Evolutionary conservation across 2,888 invertebrate genomes (phyloP).

Genomic region (Diaphora mendica): DNA sequence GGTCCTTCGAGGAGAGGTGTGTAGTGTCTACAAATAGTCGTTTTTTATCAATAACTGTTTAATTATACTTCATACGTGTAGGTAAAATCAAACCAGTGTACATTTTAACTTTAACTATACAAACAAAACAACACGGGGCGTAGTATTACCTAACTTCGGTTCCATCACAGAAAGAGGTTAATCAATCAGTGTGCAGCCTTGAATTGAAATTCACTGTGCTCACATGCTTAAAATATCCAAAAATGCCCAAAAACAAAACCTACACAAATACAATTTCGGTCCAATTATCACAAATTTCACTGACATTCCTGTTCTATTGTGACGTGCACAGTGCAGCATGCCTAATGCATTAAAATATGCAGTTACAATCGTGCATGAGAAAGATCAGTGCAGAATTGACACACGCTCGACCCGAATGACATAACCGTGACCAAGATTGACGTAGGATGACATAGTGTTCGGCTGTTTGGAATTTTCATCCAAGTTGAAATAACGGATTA

Average conservation of each 20-base stretch:
- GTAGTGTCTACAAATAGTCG: not conserved
- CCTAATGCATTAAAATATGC: slow-evolving; percentile 22
- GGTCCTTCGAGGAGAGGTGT: not conserved
- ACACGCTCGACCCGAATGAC: slow-evolving; percentile 53
- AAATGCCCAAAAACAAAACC: too few relatives aligned
- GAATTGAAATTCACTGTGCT: too few relatives aligned
- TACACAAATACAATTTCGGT: not conserved
- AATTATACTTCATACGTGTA: not conserved
- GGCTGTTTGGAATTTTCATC: not conserved
- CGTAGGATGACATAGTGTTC: slow-evolving; percentile 14
- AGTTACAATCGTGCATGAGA: slow-evolving; percentile 46
- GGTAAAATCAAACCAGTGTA: too few relatives aligned
- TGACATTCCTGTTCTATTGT: not conserved
- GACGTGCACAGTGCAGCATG: slow-evolving; percentile 4
- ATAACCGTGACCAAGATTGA: slow-evolving; percentile 44
- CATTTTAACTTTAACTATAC: not conserved
- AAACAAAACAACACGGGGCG: not conserved
- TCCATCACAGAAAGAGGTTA: not conserved
- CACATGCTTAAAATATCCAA: too few relatives aligned
- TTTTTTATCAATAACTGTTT: too few relatives aligned
- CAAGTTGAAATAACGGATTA: not conserved
- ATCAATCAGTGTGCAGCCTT: not conserved
- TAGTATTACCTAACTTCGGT: not conserved
- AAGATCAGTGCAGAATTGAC: slow-evolving; percentile 42
- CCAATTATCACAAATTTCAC: not conserved